phyloP scores from a whole-genome alignment of 2,797 vertebrate genomes.

The Argya squamiceps region DNA sequence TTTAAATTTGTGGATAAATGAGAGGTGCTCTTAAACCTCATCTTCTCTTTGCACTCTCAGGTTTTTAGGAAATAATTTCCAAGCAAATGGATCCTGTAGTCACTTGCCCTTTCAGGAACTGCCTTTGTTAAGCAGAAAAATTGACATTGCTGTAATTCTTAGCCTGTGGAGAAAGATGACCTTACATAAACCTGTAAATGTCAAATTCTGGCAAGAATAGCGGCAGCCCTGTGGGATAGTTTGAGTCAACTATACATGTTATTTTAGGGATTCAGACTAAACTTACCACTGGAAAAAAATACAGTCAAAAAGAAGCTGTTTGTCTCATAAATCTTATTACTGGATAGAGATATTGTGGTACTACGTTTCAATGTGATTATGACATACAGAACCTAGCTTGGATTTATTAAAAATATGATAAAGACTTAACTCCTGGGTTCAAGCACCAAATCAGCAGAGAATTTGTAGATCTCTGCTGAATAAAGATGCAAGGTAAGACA shows the following conservation, averaged over 20 bases:
- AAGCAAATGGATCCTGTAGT: background rate
- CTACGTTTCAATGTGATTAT: background rate
- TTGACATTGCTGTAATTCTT: background rate
- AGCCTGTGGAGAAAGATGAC: slow-evolving; percentile 34
- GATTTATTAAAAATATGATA: background rate
- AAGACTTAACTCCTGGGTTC: background rate
- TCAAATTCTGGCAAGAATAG: slow-evolving; percentile 17
- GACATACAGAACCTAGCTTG: background rate
- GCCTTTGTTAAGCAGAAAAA: slow-evolving; percentile 33
- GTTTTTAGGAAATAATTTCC: background rate
- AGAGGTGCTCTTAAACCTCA: background rate
- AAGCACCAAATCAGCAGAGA: background rate
- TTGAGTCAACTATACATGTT: background rate
- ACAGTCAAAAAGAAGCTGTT: background rate
- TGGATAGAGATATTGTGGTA: background rate
- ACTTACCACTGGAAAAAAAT: background rate
- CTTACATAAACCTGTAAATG: slow-evolving; percentile 52
- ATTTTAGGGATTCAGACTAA: background rate
- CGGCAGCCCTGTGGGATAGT: background rate
- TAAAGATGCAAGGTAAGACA: background rate
- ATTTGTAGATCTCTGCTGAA: background rate
- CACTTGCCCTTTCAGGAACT: background rate
- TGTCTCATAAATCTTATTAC: background rate
- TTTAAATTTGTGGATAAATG: background rate
- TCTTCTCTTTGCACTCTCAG: background rate